Base-by-base conservation (phyloP, 2,797 vertebrate genomes). In the Halcyon smyrnensis region DNA sequence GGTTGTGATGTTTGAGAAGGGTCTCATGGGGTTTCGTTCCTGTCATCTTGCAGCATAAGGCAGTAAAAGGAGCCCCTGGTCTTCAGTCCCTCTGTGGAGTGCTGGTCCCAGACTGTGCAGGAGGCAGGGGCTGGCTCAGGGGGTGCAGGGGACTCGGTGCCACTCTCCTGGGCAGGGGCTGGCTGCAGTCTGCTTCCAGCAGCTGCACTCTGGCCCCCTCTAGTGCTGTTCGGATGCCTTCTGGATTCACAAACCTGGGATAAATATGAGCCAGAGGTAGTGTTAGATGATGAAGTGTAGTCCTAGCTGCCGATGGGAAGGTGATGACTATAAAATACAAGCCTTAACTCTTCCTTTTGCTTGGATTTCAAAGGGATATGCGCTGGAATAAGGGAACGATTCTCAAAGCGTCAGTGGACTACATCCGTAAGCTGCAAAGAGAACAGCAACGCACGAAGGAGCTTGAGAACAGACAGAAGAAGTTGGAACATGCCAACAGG, bases 311-410 rank as follows among this genome's bases (percentile, higher is more conserved):
- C 1, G 6, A 3, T 30, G 0, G 32, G 48, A 51, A 56, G 59
- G 41, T 46, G 25, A 4, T 15, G 36, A 8, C 59, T 53, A 2
- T 11, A 3, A 46, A 18, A 9, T 15, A 60, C 71, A 82, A 62
- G 48, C 34, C 28, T 84, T 3, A 90, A 75, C 60, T 36, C n/a
- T 73, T n/a, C 64, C 20, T 68, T 79, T 14, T 56, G 28, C 70
- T 4, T 59, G 39, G 5, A 11, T 68, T 24, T 90, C 91, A 1
- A 92, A 99, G 99, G 95, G 99, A 99, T 96, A 99, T 99, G 99
- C 99, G 99, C 94, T 99, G 99, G 99, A 99, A 99, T 98, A 99
- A 99, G 98, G 99, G 99, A 76, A 99, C 99, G 90, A 99, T 99
- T 98, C 98, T 99, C 32, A 99, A 99, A 96, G 99, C 99, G 1